Base-by-base conservation (phyloP, 2,797 vertebrate genomes). In the Siniperca undulata region DNA sequence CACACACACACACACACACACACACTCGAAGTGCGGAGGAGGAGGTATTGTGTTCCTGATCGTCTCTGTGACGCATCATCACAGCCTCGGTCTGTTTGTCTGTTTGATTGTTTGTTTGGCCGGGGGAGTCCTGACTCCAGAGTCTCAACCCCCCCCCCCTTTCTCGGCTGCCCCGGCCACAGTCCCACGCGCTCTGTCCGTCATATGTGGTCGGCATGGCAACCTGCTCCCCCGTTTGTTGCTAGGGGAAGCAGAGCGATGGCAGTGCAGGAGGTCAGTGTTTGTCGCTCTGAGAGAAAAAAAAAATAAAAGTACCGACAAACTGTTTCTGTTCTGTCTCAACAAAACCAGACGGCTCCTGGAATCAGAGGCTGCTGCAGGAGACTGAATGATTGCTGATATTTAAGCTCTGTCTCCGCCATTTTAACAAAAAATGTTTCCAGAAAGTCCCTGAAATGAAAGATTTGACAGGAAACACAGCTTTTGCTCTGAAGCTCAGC, bases 131-230 rank as follows among this genome's bases (percentile, higher is more conserved):
- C 48, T 62, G 60, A 78, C 67, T 76, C 48, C 30, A 40, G 46
- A 52, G 44, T 53, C 22, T 40, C 48, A 8, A 7, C 53, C 30
- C 20, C 69, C 11, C 46, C 6, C 46, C 52, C n/a, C 14, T 22
- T 36, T 38, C 73, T 66, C 19, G 2, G 64, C 82, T 20, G 22
- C 88, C 66, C 50, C 16, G 17, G 82, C 77, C 89, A 91, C 91
- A 84, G 66, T 88, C 84, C 82, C 85, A 91, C 86, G 46, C 68
- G 34, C 71, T 77, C 50, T 70, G 65, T 82, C 76, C n/a, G 13
- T 89, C 75, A 77, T 42, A 40, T 60, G 70, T 24, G 46, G 90
- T 92, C 4, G 82, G 1, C 86, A 87, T 73, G 78, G 86, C 40
- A 83, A 90, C 88, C 52, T 5, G 56, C 71, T 61, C 56, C 56